Percentiles rank a stretch among this genome's conserved stretches.
These are phyloP conservation scores for Dromiciops gliroides DNA, from an alignment of 2,113 vertebrate species.

Conservation along the genomic window DNA sequence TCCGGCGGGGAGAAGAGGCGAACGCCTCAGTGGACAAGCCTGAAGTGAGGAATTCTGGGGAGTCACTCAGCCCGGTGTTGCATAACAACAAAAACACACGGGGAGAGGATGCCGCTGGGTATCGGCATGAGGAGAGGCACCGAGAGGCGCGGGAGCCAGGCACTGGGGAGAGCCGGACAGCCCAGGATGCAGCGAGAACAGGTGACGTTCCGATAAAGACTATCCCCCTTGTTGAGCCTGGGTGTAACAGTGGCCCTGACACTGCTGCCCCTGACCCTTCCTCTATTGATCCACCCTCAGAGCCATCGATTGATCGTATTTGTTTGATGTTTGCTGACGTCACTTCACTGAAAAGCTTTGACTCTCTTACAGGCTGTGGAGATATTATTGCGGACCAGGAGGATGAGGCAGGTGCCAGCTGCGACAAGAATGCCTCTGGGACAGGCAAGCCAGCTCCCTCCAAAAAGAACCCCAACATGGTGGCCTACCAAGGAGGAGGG, in stretches of 20 bases:
- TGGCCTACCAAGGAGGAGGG: slow-evolving; percentile 97
- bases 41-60: slow-evolving; percentile 44
- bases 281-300: slow-evolving; percentile 93
- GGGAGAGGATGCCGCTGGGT: slow-evolving; percentile 66
- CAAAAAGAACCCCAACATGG: slow-evolving; percentile 89
- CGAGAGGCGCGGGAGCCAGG: slow-evolving; percentile 62
- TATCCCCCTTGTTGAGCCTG: slow-evolving; percentile 82
- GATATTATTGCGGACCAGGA: slow-evolving; percentile 98
- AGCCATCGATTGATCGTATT: slow-evolving; percentile 91
- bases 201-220: slow-evolving; percentile 84
- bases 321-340: slow-evolving; percentile 97
- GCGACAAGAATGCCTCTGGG: slow-evolving; percentile 77
- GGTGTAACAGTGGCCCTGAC: slow-evolving; percentile 83
- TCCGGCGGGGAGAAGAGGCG: slow-evolving; percentile 61
- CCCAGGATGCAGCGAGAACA: slow-evolving; percentile 84
- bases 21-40: slow-evolving; percentile 70
- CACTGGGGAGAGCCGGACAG: slow-evolving; percentile 72
- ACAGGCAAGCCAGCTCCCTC: slow-evolving; percentile 79
- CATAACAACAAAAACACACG: slow-evolving; percentile 19
- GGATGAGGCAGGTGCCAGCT: slow-evolving; percentile 90
- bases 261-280: slow-evolving; percentile 86
- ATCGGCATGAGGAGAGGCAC: slow-evolving; percentile 72
- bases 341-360: slow-evolving; percentile 99
- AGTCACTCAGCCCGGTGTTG: slow-evolving; percentile 54
- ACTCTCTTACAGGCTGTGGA: slow-evolving; percentile 98